Conservation (phyloP, 1,140 invertebrate genomes). For the Bombus superbus region DNA sequence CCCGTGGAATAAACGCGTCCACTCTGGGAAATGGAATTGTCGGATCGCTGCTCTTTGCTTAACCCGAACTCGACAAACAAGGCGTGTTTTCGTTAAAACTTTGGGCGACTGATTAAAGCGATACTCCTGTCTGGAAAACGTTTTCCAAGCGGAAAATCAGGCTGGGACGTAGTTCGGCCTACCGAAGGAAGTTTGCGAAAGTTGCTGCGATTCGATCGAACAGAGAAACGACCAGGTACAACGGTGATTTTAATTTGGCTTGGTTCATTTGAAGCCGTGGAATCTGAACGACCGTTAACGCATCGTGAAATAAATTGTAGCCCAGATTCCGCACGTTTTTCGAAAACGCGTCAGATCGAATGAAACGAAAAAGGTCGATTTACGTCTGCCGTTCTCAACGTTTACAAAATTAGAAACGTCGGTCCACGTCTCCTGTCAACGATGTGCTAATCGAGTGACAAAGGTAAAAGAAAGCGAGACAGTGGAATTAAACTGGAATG, state of each 20-base stretch:
- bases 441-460: background rate
- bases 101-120: constrained; percentile 17
- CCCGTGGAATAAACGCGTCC: background rate
- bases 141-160: background rate
- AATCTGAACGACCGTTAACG: too few relatives aligned
- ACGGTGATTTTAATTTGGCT: background rate
- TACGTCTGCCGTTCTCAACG: too few relatives aligned
- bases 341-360: too few relatives aligned
- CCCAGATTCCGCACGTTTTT: too few relatives aligned
- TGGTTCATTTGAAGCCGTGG: too few relatives aligned
- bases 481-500: too few relatives aligned
- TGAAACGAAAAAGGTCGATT: too few relatives aligned
- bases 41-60: constrained; percentile 6
- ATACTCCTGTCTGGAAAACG: background rate
- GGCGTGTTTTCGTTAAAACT: constrained; percentile 26
- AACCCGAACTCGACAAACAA: constrained; percentile 29
- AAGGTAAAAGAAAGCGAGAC: background rate
- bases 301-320: too few relatives aligned
- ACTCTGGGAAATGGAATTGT: constrained; percentile 24
- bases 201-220: background rate
- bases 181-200: background rate
- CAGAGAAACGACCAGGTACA: background rate
- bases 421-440: too few relatives aligned
- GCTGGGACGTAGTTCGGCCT: too few relatives aligned
- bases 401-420: too few relatives aligned